These are phyloP conservation scores for Coilia nasus DNA, from an alignment of 2,797 vertebrate species.

Conservation along the genomic window DNA sequence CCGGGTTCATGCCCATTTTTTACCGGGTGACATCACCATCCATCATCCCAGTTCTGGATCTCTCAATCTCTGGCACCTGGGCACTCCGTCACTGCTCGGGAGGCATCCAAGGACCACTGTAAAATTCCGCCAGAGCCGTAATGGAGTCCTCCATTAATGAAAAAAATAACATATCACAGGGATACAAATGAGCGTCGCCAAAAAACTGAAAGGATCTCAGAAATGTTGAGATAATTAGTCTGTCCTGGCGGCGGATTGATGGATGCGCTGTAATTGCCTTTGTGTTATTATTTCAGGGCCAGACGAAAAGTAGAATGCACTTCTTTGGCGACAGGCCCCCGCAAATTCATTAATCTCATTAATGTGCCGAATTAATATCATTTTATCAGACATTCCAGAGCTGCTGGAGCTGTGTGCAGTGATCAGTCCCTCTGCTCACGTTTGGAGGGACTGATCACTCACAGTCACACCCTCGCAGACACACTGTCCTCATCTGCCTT, in stretches of 20 bases:
- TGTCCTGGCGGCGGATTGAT: slow-evolving; percentile 86
- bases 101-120: slow-evolving; percentile 72
- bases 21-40: slow-evolving; percentile 76
- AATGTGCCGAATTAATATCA: slow-evolving; percentile 99
- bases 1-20: slow-evolving; percentile 76
- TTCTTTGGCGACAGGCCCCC: slow-evolving; percentile 56
- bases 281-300: slow-evolving; percentile 94
- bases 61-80: slow-evolving; percentile 70
- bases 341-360: slow-evolving; percentile 99
- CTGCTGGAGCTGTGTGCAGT: slow-evolving; percentile 82
- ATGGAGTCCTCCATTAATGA: slow-evolving; percentile 81
- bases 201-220: slow-evolving; percentile 82
- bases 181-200: slow-evolving; percentile 76
- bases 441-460: slow-evolving; percentile 92
- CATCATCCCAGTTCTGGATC: slow-evolving; percentile 81
- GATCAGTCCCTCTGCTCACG: slow-evolving; percentile 74
- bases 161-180: slow-evolving; percentile 82
- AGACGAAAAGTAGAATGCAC: slow-evolving; percentile 65
- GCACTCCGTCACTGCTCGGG: slow-evolving; percentile 71
- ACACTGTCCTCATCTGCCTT: slow-evolving; percentile 40
- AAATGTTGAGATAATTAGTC: slow-evolving; percentile 86
- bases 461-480: slow-evolving; percentile 69
- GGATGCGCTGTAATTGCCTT: slow-evolving; percentile 98
- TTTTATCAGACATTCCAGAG: slow-evolving; percentile 99
- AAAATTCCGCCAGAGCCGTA: slow-evolving; percentile 68